Percentiles rank a stretch among this genome's conserved stretches.
Conservation (phyloP, 2,113 vertebrate species). For the Archocentrus centrarchus region DNA sequence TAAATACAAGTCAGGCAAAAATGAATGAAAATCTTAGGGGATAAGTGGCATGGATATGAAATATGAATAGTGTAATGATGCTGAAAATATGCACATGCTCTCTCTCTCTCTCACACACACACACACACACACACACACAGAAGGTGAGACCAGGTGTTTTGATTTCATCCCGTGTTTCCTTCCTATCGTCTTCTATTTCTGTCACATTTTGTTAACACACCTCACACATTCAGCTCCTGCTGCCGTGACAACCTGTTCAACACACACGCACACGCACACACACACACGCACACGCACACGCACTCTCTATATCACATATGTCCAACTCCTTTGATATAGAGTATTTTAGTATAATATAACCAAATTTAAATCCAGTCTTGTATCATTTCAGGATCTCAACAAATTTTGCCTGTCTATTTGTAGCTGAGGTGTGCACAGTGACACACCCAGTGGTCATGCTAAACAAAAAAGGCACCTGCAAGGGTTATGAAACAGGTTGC, state of each 20-base stretch:
- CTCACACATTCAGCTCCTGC: slow-evolving; percentile 11
- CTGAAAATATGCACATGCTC: background rate
- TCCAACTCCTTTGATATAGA: background rate
- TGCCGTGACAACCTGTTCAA: background rate
- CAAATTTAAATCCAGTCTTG: background rate
- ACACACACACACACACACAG: background rate
- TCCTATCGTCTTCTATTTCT: slow-evolving; percentile 9
- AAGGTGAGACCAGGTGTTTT: slow-evolving; percentile 29
- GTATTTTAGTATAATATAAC: background rate
- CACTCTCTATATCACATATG: background rate
- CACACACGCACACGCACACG: too few species aligned
- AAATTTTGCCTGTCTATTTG: background rate
- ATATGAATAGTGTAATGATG: slow-evolving; percentile 10
- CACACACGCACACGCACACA: background rate
- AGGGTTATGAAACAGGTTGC: background rate
- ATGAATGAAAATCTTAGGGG: slow-evolving; percentile 35
- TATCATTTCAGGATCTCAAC: background rate
- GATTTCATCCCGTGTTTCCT: slow-evolving; percentile 18
- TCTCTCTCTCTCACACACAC: background rate
- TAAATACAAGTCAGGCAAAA: slow-evolving; percentile 24
- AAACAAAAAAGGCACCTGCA: background rate
- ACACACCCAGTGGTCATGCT: background rate
- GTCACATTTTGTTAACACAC: slow-evolving; percentile 25
- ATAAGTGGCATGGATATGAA: background rate
- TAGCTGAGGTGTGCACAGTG: background rate